Evolutionary conservation across 2,888 invertebrate species (phyloP), one percentile per base, ranked within the genome.

Genomic region (Prosapia bicincta): DNA sequence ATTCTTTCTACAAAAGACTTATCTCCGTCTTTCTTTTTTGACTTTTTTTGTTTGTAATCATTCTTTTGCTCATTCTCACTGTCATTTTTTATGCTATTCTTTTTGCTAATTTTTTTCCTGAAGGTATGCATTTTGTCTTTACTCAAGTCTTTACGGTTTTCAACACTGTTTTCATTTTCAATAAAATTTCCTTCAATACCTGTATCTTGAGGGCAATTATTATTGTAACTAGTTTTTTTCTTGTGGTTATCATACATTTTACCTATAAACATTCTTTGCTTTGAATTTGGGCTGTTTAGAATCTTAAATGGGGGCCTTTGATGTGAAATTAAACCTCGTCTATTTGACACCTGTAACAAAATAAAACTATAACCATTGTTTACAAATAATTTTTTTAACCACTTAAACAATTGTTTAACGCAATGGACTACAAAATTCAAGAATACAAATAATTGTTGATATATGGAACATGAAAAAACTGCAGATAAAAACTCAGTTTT

Each of bases 1-100:
- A 74, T 74, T 25, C 69, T 69, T 65, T 74, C 74, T 28, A 74
- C 69, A 25, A 74, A 74, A 28, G 74, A 69, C 24, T 74, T 74
- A 24, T 74, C 74, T 15, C 54, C 69, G 24, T 65, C 69, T 69
- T 74, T 69, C 28, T 73, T 73, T 15, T 25, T 25, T 3, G 69
- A 73, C 25, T 69, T 74, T 23, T 30, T 24, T 30, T 23, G 54
- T 68, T 74, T 69, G 0, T 28, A 28, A 23, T 68, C 26, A 10
- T 66, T 54, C 15, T 69, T 66, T 6, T 23, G 69, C 2, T 74
- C 74, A 30, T 30, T 69, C 1, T 69, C 74, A 6, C 26, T 74
- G 0, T 69, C 74, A n/a, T 69, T 20, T 15, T 0, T 32, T n/a
- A n/a, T n/a, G 23, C 43, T n/a, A 1, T 65, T 13, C 43, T 30